Percentiles rank a stretch among this genome's conserved stretches.
phyloP scores from a whole-genome alignment of 2,113 vertebrate species.

The Tiliqua scincoides region DNA sequence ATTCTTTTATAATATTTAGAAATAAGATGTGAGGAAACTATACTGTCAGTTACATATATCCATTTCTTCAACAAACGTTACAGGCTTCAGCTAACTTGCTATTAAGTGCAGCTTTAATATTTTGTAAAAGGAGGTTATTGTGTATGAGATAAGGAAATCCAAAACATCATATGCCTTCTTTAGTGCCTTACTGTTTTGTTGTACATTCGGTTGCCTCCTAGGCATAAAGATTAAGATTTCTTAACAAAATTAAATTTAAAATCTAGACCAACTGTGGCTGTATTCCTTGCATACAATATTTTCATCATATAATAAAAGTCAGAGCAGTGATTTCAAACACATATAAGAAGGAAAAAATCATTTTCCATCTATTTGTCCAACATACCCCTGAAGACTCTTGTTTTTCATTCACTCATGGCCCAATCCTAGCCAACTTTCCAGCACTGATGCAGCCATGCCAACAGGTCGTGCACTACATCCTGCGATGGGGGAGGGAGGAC shows the following conservation, averaged over 20 bases:
- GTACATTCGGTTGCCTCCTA: not conserved
- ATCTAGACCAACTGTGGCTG: no score
- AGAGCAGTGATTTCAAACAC: not conserved
- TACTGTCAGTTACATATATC: slow-evolving; percentile 50
- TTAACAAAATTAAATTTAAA: not conserved
- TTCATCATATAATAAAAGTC: not conserved
- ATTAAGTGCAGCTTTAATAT: slow-evolving; percentile 55
- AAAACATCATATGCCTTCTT: slow-evolving; percentile 66
- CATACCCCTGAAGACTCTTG: no score
- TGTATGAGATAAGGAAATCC: slow-evolving; percentile 48
- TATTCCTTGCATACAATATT: not conserved
- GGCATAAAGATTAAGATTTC: slow-evolving; percentile 23
- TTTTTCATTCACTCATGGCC: no score
- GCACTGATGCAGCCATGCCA: no score
- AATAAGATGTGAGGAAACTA: slow-evolving; percentile 35
- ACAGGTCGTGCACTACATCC: no score
- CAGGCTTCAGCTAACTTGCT: slow-evolving; percentile 57
- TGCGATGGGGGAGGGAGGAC: no score
- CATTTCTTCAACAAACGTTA: slow-evolving; percentile 52
- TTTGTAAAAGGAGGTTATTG: slow-evolving; percentile 59
- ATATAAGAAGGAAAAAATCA: not conserved
- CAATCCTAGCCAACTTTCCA: no score
- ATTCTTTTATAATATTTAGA: slow-evolving; percentile 54
- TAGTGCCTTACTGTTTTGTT: slow-evolving; percentile 38
- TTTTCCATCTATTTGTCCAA: no score